Evolutionary conservation across 2,888 invertebrate species (phyloP).

Genomic region (Nomada hirtipes): DNA sequence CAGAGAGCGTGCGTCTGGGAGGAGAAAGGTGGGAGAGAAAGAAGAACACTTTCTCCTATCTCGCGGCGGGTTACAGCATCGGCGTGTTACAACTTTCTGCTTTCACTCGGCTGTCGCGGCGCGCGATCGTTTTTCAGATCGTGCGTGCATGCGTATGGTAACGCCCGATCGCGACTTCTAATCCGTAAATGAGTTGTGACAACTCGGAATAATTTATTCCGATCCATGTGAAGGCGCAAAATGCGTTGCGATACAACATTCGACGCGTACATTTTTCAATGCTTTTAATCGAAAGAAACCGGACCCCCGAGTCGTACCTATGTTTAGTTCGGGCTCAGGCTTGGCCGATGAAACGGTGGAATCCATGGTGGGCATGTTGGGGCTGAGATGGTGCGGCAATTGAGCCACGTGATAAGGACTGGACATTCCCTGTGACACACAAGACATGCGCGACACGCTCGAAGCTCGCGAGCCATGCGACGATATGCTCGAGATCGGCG

Average conservation of each 20-base stretch:
- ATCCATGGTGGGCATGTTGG: constrained; percentile 83
- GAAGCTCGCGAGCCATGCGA: constrained; percentile 72
- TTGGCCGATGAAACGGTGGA: constrained; percentile 83
- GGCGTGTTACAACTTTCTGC: constrained; percentile 82
- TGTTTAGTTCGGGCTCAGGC: constrained; percentile 89
- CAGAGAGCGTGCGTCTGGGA: constrained; percentile 55
- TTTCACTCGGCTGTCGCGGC: constrained; percentile 78
- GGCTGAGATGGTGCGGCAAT: constrained; percentile 74
- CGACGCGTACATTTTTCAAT: too few relatives aligned
- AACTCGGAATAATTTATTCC: too few relatives aligned
- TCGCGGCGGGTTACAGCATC: constrained; percentile 78
- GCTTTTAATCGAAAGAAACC: neutral
- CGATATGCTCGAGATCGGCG: constrained; percentile 85
- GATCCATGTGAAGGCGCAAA: too few relatives aligned
- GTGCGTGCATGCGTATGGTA: neutral
- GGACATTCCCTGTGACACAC: constrained; percentile 67
- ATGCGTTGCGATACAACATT: too few relatives aligned
- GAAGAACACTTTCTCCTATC: constrained; percentile 83
- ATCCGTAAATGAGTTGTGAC: too few relatives aligned
- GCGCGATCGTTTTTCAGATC: constrained; percentile 38
- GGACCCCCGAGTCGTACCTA: constrained; percentile 85
- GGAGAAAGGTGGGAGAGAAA: constrained; percentile 80
- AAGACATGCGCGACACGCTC: constrained; percentile 67
- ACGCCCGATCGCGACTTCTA: too few relatives aligned
- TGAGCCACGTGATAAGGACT: constrained; percentile 79